phyloP scores from a whole-genome alignment of 2,888 invertebrate species.

The Andrena chrysosceles region DNA sequence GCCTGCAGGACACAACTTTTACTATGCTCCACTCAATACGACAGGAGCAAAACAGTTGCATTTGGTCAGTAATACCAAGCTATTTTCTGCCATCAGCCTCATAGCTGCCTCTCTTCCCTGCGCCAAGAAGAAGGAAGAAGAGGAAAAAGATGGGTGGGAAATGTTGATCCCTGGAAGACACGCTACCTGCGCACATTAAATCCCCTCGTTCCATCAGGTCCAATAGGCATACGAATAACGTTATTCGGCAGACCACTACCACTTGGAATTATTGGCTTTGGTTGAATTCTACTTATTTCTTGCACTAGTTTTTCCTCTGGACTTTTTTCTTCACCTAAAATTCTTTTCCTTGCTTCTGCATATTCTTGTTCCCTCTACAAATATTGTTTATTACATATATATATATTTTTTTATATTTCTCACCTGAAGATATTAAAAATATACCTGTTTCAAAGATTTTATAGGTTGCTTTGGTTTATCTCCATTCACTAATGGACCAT shows the following conservation, averaged over 20 bases:
- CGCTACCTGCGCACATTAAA: constrained; percentile 90
- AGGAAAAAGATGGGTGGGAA: constrained; percentile 78
- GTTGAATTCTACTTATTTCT: constrained; percentile 83
- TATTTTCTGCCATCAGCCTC: constrained; percentile 79
- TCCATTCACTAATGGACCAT: constrained; percentile 88
- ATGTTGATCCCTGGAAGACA: constrained; percentile 71
- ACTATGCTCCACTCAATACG: constrained; percentile 38
- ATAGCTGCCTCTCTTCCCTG: constrained; percentile 78
- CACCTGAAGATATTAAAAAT: not conserved
- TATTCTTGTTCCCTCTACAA: constrained; percentile 95
- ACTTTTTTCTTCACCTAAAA: constrained; percentile 94
- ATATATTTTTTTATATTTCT: not conserved
- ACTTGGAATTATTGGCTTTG: constrained; percentile 71
- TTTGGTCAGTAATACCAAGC: constrained; percentile 60
- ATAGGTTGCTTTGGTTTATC: constrained; percentile 92
- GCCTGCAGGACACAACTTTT: constrained; percentile 51
- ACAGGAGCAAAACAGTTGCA: constrained; percentile 49
- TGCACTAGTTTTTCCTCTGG: constrained; percentile 88
- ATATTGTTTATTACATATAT: constrained; percentile 14
- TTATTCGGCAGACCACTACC: constrained; percentile 74
- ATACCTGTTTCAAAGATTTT: constrained; percentile 90
- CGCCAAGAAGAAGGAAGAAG: constrained; percentile 72
- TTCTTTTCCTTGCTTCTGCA: constrained; percentile 95
- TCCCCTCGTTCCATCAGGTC: constrained; percentile 92
- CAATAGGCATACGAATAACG: constrained; percentile 91